phyloP scores from a whole-genome alignment of 92 coral and sea anemone species.

The Porites rus region DNA sequence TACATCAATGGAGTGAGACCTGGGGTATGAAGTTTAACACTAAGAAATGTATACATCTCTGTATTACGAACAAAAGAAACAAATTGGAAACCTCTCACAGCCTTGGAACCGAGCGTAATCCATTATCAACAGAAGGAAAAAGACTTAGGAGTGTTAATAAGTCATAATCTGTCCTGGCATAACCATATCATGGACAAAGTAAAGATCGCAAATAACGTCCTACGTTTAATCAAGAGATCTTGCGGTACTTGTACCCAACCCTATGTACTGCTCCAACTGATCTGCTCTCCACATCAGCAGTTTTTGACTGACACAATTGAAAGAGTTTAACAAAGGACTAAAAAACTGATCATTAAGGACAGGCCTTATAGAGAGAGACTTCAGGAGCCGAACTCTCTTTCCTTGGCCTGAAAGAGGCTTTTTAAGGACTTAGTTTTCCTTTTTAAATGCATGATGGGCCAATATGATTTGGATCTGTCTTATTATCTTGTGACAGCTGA shows the following conservation, averaged over 20 bases:
- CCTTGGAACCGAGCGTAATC: not conserved
- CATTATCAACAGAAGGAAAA: conserved; percentile 35
- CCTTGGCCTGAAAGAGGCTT: too few relatives aligned
- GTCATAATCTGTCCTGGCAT: conserved; percentile 57
- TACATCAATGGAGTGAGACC: too few relatives aligned
- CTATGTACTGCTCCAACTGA: not conserved
- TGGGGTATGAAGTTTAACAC: too few relatives aligned
- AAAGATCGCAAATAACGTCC: conserved; percentile 36
- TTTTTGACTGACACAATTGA: not conserved
- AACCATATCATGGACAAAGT: conserved; percentile 34
- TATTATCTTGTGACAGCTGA: not conserved
- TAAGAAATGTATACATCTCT: too few relatives aligned
- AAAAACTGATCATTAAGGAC: not conserved
- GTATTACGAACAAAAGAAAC: too few relatives aligned
- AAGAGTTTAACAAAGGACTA: conserved; percentile 19
- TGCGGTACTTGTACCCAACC: conserved; percentile 21
- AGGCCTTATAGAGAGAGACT: not conserved
- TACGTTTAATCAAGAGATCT: conserved; percentile 35
- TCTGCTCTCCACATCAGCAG: not conserved
- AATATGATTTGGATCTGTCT: not conserved
- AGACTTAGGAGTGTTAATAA: too few relatives aligned
- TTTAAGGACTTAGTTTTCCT: too few relatives aligned
- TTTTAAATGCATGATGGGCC: too few relatives aligned
- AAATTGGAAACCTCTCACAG: too few relatives aligned
- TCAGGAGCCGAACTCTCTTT: too few relatives aligned